Evolutionary conservation across 2,113 vertebrate species (phyloP), one percentile per base, ranked within the genome.

Genomic region (Dipodomys spectabilis): DNA sequence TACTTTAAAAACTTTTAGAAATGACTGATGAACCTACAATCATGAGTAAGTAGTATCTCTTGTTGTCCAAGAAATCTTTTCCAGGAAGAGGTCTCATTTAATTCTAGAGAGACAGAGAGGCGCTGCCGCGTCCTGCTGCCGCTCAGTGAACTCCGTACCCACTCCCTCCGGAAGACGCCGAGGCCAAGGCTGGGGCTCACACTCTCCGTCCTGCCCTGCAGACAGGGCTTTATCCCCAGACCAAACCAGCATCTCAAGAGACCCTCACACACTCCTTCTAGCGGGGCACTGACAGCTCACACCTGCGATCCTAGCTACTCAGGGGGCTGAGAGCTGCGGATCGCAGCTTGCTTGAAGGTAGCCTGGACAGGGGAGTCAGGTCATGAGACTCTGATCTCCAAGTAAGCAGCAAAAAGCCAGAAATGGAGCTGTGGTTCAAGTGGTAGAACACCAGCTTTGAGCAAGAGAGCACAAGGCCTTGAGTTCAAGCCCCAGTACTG

Each of bases 1-100:
- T 45, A 49, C 77, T 92, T 92, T 32, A 53, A 78, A 84, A 94
- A 82, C 77, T 91, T 90, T 68, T 65, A 92, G 65, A 71, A 90
- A 86, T 4, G 15, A 90, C 32, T 20, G n/a, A 79, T 35, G 39
- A 92, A 65, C 77, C 79, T 87, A 78, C 4, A 91, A 39, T 39
- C 39, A 39, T 39, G 39, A 39, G 39, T 49, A 35, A n/a, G 49
- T 6, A 81, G 65, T 13, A 75, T n/a, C n/a, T 94, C 35, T 86
- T 77, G 86, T 90, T 60, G 91, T 60, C 78, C 49, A 69, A 45
- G n/a, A 90, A 90, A 44, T 77, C 75, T 81, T 1, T 57, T 7
- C 68, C 89, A 86, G 65, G 53, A 90, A 88, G 68, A 80, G 18
- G 82, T 53, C 69, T 30, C 62, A 71, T 68, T 62, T 82, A 86